A percentile compares a stretch with the other conserved stretches of the same genome.
phyloP scores from a whole-genome alignment of 1,140 invertebrate species.

The Galleria mellonella region DNA sequence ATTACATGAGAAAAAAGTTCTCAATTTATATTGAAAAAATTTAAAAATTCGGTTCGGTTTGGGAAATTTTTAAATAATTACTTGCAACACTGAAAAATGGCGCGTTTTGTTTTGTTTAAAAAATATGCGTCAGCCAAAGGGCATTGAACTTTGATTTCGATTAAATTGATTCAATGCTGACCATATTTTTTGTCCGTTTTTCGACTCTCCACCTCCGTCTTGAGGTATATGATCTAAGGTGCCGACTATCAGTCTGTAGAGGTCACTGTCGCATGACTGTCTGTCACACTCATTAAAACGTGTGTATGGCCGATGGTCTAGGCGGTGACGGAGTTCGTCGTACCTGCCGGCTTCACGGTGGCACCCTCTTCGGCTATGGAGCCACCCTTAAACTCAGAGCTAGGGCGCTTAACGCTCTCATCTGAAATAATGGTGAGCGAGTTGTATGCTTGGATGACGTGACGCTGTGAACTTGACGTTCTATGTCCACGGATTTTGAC shows the following conservation, averaged over 20 bases:
- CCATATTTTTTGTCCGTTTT: no score
- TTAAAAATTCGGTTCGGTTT: no score
- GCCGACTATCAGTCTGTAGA: constrained; percentile 38
- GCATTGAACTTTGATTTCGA: no score
- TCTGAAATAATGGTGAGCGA: constrained; percentile 69
- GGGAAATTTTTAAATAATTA: no score
- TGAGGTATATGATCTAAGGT: no score
- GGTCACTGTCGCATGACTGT: constrained; percentile 57
- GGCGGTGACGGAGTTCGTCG: constrained; percentile 58
- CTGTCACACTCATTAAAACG: constrained; percentile 61
- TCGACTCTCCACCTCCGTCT: no score
- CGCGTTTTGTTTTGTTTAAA: no score
- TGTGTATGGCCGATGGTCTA: constrained; percentile 61
- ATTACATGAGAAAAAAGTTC: no score
- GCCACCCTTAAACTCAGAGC: constrained; percentile 69
- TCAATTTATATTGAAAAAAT: no score
- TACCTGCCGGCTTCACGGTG: constrained; percentile 59
- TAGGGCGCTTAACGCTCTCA: constrained; percentile 71
- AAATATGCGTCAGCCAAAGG: no score
- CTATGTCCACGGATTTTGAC: constrained; percentile 40
- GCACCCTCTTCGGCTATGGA: constrained; percentile 57
- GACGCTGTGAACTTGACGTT: constrained; percentile 42
- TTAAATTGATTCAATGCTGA: no score
- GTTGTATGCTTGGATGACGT: constrained; percentile 58
- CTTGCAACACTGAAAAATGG: no score